Conservation (phyloP, 2,113 vertebrate genomes). For the Paramisgurnus dabryanus region DNA sequence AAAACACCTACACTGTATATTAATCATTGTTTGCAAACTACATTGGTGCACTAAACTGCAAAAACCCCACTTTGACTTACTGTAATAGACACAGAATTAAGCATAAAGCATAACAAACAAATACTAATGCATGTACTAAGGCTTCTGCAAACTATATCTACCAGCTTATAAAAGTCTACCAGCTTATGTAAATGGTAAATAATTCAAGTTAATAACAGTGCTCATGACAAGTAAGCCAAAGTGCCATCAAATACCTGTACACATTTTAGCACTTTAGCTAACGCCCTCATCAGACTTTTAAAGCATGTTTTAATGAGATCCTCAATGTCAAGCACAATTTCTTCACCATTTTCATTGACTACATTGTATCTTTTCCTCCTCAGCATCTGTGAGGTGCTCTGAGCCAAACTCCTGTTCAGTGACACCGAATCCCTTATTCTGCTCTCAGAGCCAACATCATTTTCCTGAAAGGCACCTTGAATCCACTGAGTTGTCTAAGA, state of each 20-base stretch:
- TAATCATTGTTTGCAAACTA: no score
- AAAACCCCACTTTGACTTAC: no score
- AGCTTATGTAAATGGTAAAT: no score
- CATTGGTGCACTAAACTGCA: no score
- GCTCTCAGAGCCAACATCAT: constrained; percentile 1
- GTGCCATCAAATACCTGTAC: background rate
- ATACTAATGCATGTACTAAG: no score
- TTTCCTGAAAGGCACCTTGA: constrained; percentile 24
- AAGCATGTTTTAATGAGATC: constrained; percentile 4
- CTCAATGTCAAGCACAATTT: constrained; percentile 11
- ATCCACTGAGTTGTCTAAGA: constrained; percentile 24
- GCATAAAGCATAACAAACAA: no score
- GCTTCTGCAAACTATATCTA: no score
- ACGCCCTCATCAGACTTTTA: no score
- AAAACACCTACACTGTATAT: no score
- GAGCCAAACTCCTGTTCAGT: constrained; percentile 42
- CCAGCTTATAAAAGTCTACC: no score
- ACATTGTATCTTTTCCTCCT: constrained; percentile 6
- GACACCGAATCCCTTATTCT: constrained; percentile 20
- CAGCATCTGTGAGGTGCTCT: background rate
- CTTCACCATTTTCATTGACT: constrained; percentile 1
- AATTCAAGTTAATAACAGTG: background rate
- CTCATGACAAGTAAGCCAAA: background rate
- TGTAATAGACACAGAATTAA: no score
- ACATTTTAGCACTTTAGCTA: no score